These are phyloP conservation scores for Epinephelus malabaricus DNA, from an alignment of 2,797 vertebrate genomes.

Conservation along the genomic window DNA sequence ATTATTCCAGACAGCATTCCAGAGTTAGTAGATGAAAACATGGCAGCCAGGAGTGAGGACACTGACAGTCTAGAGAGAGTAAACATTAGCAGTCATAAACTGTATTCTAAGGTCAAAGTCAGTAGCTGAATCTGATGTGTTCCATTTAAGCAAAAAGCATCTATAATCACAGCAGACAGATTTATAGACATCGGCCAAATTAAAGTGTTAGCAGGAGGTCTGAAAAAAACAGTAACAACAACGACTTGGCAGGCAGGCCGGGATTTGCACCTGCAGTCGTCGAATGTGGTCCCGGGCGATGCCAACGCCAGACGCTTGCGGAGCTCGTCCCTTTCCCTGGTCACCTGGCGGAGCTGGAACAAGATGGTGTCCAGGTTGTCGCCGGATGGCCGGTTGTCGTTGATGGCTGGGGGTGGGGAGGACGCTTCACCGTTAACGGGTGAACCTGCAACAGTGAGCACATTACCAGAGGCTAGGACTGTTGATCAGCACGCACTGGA, in stretches of 20 bases:
- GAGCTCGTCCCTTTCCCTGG: slow-evolving; percentile 96
- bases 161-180: neutral
- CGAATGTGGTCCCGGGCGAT: slow-evolving; percentile 95
- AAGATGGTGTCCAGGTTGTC: slow-evolving; percentile 95
- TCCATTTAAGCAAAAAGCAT: slow-evolving; percentile 2
- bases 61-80: slow-evolving; percentile 4
- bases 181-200: slow-evolving; percentile 20
- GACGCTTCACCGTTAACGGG: slow-evolving; percentile 92
- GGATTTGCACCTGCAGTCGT: slow-evolving; percentile 92
- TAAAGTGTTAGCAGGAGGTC: slow-evolving; percentile 11
- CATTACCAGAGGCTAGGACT: slow-evolving; percentile 47
- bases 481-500: slow-evolving; percentile 20
- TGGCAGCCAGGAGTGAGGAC: slow-evolving; percentile 21
- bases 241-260: slow-evolving; percentile 32
- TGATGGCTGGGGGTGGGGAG: slow-evolving; percentile 92
- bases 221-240: slow-evolving; percentile 11
- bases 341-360: slow-evolving; percentile 95
- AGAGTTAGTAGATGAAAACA: slow-evolving; percentile 39
- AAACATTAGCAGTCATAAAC: slow-evolving; percentile 35
- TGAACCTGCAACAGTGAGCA: slow-evolving; percentile 88
- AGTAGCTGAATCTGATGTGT: slow-evolving; percentile 9
- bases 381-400: slow-evolving; percentile 90
- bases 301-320: slow-evolving; percentile 96
- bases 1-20: slow-evolving; percentile 31
- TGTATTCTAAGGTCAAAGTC: slow-evolving; percentile 27